phyloP scores from a whole-genome alignment of 2,797 vertebrate species.

The Coregonus sp. region DNA sequence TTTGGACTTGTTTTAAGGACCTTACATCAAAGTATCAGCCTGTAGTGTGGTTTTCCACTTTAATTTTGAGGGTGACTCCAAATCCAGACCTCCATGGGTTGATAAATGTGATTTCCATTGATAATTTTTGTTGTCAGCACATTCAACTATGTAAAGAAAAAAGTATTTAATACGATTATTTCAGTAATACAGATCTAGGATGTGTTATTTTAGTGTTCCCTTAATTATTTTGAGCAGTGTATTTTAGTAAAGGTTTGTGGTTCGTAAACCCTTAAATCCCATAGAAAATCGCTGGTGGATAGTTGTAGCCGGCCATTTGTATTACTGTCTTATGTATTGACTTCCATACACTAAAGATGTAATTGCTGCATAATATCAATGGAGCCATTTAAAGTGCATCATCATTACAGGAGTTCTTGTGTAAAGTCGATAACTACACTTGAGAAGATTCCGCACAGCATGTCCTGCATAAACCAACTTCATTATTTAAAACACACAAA shows the following conservation, averaged over 20 bases:
- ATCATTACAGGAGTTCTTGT: constrained; percentile 61
- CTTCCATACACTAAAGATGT: constrained; percentile 64
- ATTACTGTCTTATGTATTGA: constrained; percentile 54
- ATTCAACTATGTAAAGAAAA: too few relatives aligned
- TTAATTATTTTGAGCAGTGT: too few relatives aligned
- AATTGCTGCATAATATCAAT: constrained; percentile 71
- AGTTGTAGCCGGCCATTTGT: constrained; percentile 52
- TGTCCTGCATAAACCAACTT: constrained; percentile 56
- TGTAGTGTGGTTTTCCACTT: too few relatives aligned
- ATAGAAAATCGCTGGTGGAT: constrained; percentile 36
- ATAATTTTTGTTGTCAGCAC: too few relatives aligned
- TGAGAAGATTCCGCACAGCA: constrained; percentile 38
- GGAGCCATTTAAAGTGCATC: constrained; percentile 66
- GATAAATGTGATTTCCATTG: too few relatives aligned
- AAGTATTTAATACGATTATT: too few relatives aligned
- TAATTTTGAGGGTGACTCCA: too few relatives aligned
- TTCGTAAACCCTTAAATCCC: constrained; percentile 53
- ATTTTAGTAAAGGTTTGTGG: constrained; percentile 39
- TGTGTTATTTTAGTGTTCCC: too few relatives aligned
- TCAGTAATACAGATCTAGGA: too few relatives aligned
- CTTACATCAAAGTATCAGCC: too few relatives aligned
- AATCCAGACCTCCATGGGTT: too few relatives aligned
- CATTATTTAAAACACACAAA: constrained; percentile 18
- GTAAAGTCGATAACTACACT: constrained; percentile 61
- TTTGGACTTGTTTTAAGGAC: too few relatives aligned